A percentile compares a stretch with the other conserved stretches of the same genome.
Conservation (phyloP, 1,140 invertebrate genomes). For the Chironomus striatipennis region DNA sequence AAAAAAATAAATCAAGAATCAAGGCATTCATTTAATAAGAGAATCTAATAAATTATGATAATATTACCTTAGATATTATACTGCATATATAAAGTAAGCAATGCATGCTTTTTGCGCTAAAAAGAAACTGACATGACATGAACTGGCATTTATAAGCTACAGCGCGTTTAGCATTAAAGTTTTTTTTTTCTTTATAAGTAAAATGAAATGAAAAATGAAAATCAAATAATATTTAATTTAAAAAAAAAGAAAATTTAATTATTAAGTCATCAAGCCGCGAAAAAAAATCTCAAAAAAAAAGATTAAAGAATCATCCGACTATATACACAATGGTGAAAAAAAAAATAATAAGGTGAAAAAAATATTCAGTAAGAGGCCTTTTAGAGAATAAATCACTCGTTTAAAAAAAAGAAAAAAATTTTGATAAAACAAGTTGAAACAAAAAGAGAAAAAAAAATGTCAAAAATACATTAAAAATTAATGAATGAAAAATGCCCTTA, state of each 20-base stretch:
- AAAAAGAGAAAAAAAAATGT: neutral
- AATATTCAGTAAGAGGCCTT: constrained; percentile 12
- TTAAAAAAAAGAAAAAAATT: neutral
- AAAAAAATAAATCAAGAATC: no score
- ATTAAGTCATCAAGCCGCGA: constrained; percentile 5
- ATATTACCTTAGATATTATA: constrained; percentile 15
- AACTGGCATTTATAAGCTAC: constrained; percentile 5
- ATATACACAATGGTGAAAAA: no score
- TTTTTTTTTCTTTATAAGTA: neutral
- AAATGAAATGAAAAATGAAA: no score
- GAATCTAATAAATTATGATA: neutral
- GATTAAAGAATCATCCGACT: neutral
- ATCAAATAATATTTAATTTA: neutral
- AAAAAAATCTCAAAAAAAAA: constrained; percentile 1
- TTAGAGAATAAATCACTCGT: neutral
- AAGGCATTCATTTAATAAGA: neutral
- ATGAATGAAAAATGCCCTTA: neutral
- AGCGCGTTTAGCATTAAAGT: neutral
- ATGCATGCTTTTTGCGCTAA: neutral
- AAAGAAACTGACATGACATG: neutral
- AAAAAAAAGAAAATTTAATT: neutral
- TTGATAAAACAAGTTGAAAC: neutral
- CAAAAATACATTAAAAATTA: neutral
- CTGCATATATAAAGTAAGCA: neutral
- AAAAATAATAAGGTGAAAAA: neutral